Conservation (phyloP, 2,113 vertebrate genomes). For the Psophia crepitans region DNA sequence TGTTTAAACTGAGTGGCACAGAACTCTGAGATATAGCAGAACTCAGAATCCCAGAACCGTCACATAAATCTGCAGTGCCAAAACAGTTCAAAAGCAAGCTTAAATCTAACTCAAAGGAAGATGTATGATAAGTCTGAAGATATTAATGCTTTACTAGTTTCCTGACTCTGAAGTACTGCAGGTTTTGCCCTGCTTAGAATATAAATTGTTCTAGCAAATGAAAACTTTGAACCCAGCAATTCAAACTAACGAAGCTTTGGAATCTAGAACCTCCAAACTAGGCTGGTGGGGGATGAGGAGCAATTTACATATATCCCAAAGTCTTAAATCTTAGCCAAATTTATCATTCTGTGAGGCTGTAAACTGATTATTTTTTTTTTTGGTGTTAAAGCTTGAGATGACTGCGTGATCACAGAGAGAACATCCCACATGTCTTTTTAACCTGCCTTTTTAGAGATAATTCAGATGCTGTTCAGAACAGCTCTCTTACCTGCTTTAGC, state of each 20-base stretch:
- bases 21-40: conserved; percentile 23
- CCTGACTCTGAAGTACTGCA: background rate
- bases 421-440: background rate
- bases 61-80: background rate
- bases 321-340: background rate
- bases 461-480: background rate
- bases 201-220: background rate
- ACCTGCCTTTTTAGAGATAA: background rate
- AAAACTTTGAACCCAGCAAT: background rate
- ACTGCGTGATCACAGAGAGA: background rate
- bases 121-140: conserved; percentile 28
- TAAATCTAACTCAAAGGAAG: conserved; percentile 16
- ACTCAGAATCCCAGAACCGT: background rate
- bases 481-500: background rate
- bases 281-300: background rate
- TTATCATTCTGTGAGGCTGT: background rate
- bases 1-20: background rate
- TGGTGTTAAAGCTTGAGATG: background rate
- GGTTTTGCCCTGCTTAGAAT: conserved; percentile 27
- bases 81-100: conserved; percentile 6
- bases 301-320: background rate
- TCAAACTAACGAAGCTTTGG: background rate
- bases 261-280: background rate
- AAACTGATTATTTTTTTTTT: background rate
- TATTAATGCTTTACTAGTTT: conserved; percentile 17